These are phyloP conservation scores for Proteles cristata DNA, from an alignment of 2,113 vertebrate species.

Conservation along the genomic window DNA sequence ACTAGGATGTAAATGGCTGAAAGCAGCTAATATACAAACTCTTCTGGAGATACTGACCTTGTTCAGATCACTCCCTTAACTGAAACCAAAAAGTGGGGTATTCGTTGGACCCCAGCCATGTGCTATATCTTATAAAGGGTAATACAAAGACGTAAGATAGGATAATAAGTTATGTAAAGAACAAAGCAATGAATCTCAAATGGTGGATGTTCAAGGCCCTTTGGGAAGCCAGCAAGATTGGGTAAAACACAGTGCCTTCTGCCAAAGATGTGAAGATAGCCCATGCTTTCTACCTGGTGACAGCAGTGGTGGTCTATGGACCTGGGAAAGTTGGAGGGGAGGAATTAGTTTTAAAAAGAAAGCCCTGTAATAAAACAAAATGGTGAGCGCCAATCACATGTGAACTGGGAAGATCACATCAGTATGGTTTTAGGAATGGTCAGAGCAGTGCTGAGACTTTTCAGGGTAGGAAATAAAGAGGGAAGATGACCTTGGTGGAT, in stretches of 20 bases:
- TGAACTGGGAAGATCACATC: not conserved
- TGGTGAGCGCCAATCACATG: not conserved
- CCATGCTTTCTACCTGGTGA: not conserved
- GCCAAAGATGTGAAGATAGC: not conserved
- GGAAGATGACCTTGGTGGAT: not conserved
- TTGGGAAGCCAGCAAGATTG: not conserved
- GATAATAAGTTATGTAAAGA: not conserved
- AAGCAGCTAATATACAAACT: not conserved
- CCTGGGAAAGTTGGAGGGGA: not conserved
- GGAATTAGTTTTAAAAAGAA: not conserved
- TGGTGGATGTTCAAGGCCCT: not conserved
- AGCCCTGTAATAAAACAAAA: not conserved
- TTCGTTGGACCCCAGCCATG: not conserved
- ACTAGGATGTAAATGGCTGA: not conserved
- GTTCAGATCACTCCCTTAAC: not conserved
- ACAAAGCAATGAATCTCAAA: not conserved
- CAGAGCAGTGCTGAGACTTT: not conserved
- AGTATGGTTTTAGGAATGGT: not conserved
- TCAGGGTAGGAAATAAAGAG: not conserved
- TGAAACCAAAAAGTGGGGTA: not conserved
- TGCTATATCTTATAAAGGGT: not conserved
- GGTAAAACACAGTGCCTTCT: not conserved
- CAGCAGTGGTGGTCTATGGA: not conserved
- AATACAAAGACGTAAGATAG: not conserved
- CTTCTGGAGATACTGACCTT: slow-evolving; percentile 16